These are phyloP conservation scores for Metellina segmentata DNA, from an alignment of 2,888 invertebrate genomes.

Conservation along the genomic window DNA sequence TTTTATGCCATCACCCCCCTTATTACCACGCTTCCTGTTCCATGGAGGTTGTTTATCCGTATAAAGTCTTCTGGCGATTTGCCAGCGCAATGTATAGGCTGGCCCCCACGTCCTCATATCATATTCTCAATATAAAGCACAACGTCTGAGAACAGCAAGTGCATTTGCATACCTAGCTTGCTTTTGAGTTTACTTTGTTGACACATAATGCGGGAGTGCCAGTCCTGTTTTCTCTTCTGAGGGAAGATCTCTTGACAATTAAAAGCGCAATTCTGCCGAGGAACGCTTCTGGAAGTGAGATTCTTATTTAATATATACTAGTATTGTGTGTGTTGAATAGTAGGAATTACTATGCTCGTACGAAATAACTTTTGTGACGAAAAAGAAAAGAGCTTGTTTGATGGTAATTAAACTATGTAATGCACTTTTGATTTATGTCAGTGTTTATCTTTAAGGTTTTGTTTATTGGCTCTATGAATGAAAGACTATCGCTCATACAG, in stretches of 20 bases:
- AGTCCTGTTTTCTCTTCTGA: not conserved
- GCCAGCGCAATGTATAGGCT: constrained; percentile 28
- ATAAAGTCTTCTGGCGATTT: constrained; percentile 49
- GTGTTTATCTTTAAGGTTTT: not conserved
- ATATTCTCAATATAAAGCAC: constrained; percentile 40
- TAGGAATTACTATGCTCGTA: not conserved
- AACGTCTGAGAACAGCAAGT: constrained; percentile 43
- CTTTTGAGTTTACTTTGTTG: constrained; percentile 31
- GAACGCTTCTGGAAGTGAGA: not conserved
- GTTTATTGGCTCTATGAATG: too few species aligned
- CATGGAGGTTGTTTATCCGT: constrained; percentile 53
- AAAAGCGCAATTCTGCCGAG: constrained; percentile 39
- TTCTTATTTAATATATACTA: constrained; percentile 33
- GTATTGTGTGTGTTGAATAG: not conserved
- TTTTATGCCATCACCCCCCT: constrained; percentile 37
- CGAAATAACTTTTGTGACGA: not conserved
- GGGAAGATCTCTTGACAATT: constrained; percentile 26
- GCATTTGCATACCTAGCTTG: constrained; percentile 49
- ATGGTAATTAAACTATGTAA: not conserved
- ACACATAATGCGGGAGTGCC: not conserved
- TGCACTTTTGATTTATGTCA: not conserved
- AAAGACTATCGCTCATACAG: too few species aligned
- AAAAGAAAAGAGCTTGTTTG: not conserved
- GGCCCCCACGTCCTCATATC: not conserved
- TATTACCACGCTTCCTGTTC: constrained; percentile 43